Evolutionary conservation across 2,113 vertebrate genomes (phyloP).

Genomic region (Morone chrysops): DNA sequence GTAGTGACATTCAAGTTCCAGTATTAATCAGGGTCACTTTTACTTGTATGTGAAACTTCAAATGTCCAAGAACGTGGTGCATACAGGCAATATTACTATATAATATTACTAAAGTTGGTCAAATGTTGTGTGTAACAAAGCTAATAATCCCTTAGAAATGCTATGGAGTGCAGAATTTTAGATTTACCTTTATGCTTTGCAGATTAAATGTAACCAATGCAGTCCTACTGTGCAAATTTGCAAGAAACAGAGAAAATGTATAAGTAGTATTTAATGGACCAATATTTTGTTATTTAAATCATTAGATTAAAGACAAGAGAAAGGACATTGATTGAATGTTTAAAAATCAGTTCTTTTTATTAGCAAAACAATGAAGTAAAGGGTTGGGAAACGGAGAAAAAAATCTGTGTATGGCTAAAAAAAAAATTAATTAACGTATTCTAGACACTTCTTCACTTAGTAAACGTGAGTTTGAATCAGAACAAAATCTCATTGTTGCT

Average conservation of each 20-base stretch:
- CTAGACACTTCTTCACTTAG: too few species aligned
- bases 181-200: not conserved
- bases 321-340: not conserved
- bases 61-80: not conserved
- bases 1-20: not conserved
- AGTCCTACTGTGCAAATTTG: not conserved
- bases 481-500: not conserved
- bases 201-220: not conserved
- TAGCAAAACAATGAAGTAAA: not conserved
- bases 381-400: not conserved
- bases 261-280: not conserved
- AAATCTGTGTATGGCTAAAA: too few species aligned
- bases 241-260: too few species aligned
- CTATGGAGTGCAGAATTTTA: not conserved
- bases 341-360: not conserved
- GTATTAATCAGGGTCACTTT: not conserved
- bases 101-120: not conserved
- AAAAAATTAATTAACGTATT: not conserved
- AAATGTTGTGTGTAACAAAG: too few species aligned
- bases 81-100: not conserved
- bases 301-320: not conserved
- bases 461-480: not conserved
- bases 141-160: not conserved
- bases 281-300: not conserved
- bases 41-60: not conserved